Evolutionary conservation across 2,888 invertebrate genomes (phyloP).

Genomic region (Fragum fragum): DNA sequence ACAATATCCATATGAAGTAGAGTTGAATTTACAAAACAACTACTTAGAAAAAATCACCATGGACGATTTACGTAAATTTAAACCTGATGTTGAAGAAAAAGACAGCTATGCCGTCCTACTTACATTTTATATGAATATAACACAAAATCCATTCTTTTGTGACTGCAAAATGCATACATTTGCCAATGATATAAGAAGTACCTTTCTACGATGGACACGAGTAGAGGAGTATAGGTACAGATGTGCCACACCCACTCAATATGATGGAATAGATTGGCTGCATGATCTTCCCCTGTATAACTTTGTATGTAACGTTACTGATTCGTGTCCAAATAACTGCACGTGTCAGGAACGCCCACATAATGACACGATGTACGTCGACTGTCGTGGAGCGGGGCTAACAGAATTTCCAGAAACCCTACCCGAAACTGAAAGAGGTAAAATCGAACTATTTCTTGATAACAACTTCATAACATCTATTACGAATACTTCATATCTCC

Average conservation of each 20-base stretch:
- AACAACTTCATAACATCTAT: slow-evolving; percentile 53
- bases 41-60: slow-evolving; percentile 18
- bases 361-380: slow-evolving; percentile 55
- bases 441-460: slow-evolving; percentile 59
- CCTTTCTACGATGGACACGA: slow-evolving; percentile 54
- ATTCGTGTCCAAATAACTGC: slow-evolving; percentile 58
- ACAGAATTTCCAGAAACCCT: slow-evolving; percentile 52
- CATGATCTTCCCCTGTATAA: slow-evolving; percentile 59
- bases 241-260: slow-evolving; percentile 49
- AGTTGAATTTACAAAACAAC: slow-evolving; percentile 58
- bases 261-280: slow-evolving; percentile 57
- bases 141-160: slow-evolving; percentile 65
- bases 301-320: slow-evolving; percentile 61
- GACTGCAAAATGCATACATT: slow-evolving; percentile 58
- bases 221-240: slow-evolving; percentile 61
- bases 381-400: slow-evolving; percentile 58
- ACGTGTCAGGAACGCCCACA: slow-evolving; percentile 69
- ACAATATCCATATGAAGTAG: slow-evolving; percentile 54
- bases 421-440: slow-evolving; percentile 37
- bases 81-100: background rate
- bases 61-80: slow-evolving; percentile 32
- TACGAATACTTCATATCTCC: slow-evolving; percentile 42
- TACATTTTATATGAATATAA: slow-evolving; percentile 50
- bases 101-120: slow-evolving; percentile 7
- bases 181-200: slow-evolving; percentile 43